These are phyloP conservation scores for Lycophotia porphyrea DNA, from an alignment of 2,888 invertebrate species.

Conservation along the genomic window DNA sequence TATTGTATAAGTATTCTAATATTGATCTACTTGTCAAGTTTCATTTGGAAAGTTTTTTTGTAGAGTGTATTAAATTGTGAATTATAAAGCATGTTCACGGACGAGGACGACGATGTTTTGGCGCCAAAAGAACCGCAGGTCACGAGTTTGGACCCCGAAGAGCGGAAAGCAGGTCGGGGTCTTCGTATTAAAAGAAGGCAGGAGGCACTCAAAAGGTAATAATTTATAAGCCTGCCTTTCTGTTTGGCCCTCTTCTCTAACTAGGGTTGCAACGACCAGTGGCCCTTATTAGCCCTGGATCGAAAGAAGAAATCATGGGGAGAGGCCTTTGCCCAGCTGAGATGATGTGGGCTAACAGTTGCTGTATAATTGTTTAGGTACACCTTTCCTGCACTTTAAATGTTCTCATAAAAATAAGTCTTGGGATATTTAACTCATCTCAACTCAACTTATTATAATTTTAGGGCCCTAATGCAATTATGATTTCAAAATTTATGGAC, in stretches of 20 bases:
- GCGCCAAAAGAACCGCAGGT: conserved; percentile 90
- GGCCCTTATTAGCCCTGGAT: neutral
- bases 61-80: conserved; percentile 14
- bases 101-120: conserved; percentile 85
- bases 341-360: neutral
- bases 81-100: conserved; percentile 74
- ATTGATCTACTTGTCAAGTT: conserved; percentile 3
- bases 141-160: conserved; percentile 91
- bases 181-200: conserved; percentile 92
- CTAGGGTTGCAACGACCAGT: neutral
- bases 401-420: neutral
- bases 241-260: neutral
- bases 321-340: neutral
- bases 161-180: conserved; percentile 93
- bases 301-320: neutral
- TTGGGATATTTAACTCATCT: neutral
- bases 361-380: neutral
- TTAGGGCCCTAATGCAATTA: neutral
- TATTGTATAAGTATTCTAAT: neutral
- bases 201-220: conserved; percentile 90
- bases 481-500: neutral
- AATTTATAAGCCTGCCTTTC: neutral
- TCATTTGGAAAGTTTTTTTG: conserved; percentile 33
- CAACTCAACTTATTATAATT: too few species aligned
- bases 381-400: neutral